These are phyloP conservation scores for Mystacides longicornis DNA, from an alignment of 2,888 invertebrate species.

Conservation along the genomic window DNA sequence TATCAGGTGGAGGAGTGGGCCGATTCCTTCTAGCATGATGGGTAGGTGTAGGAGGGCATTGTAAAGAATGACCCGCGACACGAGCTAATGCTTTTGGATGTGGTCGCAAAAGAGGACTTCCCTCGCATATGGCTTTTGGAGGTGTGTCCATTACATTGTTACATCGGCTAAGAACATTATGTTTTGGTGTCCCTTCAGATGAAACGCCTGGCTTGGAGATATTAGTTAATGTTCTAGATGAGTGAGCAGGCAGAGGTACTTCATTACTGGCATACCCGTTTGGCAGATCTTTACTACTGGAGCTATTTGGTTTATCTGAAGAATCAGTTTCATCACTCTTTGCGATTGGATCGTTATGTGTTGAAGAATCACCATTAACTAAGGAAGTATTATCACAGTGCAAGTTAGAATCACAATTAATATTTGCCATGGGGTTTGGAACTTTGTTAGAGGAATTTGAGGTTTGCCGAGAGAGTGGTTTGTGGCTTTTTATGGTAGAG, in stretches of 20 bases:
- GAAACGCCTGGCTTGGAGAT: slow-evolving; percentile 36
- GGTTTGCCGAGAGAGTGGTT: slow-evolving; percentile 59
- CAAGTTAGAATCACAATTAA: slow-evolving; percentile 18
- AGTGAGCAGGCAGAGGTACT: slow-evolving; percentile 33
- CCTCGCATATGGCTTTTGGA: slow-evolving; percentile 28
- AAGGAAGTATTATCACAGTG: slow-evolving; percentile 5
- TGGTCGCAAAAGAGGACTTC: slow-evolving; percentile 45
- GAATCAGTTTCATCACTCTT: neutral
- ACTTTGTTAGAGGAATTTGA: slow-evolving; percentile 41
- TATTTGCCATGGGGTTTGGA: slow-evolving; percentile 21
- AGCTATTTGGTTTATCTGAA: slow-evolving; percentile 18
- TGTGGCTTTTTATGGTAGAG: slow-evolving; percentile 52
- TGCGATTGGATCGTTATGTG: slow-evolving; percentile 3
- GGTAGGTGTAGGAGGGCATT: slow-evolving; percentile 83
- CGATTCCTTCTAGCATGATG: slow-evolving; percentile 69
- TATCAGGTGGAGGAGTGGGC: slow-evolving; percentile 44
- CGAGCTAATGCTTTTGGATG: slow-evolving; percentile 58
- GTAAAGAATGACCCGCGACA: slow-evolving; percentile 50
- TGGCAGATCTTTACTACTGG: slow-evolving; percentile 35
- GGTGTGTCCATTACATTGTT: slow-evolving; percentile 29
- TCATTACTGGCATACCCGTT: slow-evolving; percentile 34
- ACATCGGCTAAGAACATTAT: slow-evolving; percentile 35
- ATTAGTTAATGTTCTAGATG: slow-evolving; percentile 39
- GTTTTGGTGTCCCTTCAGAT: slow-evolving; percentile 41
- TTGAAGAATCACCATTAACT: slow-evolving; percentile 8